Base-by-base conservation (phyloP, 2,888 invertebrate genomes). In the Tetrapedia diversipes region DNA sequence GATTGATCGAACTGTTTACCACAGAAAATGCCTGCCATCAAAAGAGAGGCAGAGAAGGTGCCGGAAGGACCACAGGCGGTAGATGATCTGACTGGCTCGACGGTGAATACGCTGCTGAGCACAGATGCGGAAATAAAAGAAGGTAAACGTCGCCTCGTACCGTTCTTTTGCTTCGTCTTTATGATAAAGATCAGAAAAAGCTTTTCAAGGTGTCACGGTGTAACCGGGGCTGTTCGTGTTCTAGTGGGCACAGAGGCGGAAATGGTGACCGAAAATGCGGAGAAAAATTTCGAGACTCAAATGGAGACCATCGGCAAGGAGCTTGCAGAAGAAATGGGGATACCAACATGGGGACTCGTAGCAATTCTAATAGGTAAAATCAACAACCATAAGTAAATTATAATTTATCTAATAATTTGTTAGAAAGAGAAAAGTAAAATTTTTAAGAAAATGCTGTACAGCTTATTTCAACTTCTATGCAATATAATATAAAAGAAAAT, bases 261-360 rank as follows among this genome's bases (percentile, higher is more conserved):
- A 61, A 57, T 70, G 19, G 76, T 80, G 34, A 86, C 86, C 24
- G 81, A 83, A 57, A 49, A 1, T 29, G 22, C 66, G 8, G 63
- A 59, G 14, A 64, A 91, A 87, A 49, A 86, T 83, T 71, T 90
- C 39, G 92, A 91, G 77, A 92, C 85, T 54, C 85, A 90, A 54
- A 71, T 93, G 74, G 94, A 94, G 81, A 92, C 93, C 54, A 92
- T 94, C 75, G 93, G 94, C 27, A 94, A 94, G 32, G 94, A 94
- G 37, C 87, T 96, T 43, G 95, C 95, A 37, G 94, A 94, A 77
- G 95, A 95, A 88, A 94, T 96, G 90, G 96, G 96, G 80, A 94
- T 97, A 90, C 96, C 97, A 82, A 94, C 95, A 87, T 97, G 97
- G 97, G 96, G 95, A 79, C 93, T 97, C 75, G 96, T 97, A 71